Evolutionary conservation across 2,113 vertebrate genomes (phyloP).

Genomic region (Scophthalmus maximus): DNA sequence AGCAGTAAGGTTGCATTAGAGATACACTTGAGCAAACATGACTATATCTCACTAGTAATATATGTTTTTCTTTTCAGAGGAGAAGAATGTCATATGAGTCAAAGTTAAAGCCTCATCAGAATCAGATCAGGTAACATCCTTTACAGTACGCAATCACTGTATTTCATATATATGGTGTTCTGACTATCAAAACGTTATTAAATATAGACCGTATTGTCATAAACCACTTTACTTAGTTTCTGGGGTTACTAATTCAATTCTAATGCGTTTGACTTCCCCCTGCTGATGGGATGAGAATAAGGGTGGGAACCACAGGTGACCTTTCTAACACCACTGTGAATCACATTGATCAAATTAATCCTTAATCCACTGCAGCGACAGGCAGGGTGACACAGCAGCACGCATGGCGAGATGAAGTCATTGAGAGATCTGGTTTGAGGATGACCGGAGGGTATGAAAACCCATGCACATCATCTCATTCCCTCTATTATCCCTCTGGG

Average conservation of each 20-base stretch:
- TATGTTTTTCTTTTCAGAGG: constrained; percentile 23
- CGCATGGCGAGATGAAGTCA: constrained; percentile 42
- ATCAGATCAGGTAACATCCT: constrained; percentile 50
- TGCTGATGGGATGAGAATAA: constrained; percentile 6
- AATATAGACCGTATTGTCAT: background rate
- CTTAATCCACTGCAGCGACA: constrained; percentile 39
- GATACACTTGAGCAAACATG: background rate
- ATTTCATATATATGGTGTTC: background rate
- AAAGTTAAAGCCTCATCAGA: constrained; percentile 33
- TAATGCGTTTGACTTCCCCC: background rate
- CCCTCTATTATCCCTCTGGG: constrained; percentile 5
- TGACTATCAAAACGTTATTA: background rate
- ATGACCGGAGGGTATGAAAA: constrained; percentile 48
- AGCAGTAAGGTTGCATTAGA: background rate
- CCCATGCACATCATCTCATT: constrained; percentile 13
- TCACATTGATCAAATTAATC: constrained; percentile 60
- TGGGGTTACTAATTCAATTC: background rate
- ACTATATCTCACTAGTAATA: background rate
- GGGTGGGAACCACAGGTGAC: constrained; percentile 17
- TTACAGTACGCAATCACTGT: background rate
- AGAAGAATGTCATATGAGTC: constrained; percentile 56
- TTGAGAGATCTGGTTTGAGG: constrained; percentile 33
- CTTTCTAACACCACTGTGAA: constrained; percentile 45
- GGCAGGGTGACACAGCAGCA: constrained; percentile 40
- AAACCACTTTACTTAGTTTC: background rate